These are phyloP conservation scores for Tinamus major DNA, from an alignment of 2,797 vertebrate species.

Conservation along the genomic window DNA sequence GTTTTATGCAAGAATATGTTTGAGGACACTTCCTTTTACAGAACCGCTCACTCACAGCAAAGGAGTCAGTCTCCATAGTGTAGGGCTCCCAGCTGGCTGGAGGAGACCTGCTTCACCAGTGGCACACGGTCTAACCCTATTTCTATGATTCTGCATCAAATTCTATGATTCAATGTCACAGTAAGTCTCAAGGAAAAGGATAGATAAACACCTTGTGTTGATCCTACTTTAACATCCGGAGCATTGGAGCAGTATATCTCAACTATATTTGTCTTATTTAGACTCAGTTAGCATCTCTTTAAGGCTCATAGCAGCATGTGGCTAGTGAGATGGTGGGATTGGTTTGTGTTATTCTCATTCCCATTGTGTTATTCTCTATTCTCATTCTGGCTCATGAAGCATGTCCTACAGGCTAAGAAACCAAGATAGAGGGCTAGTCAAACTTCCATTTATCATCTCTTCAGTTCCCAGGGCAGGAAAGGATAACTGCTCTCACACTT, in stretches of 20 bases:
- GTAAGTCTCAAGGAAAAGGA: background rate
- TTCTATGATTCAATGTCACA: background rate
- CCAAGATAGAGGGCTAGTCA: background rate
- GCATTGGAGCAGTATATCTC: background rate
- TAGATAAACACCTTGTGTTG: background rate
- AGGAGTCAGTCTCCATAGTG: background rate
- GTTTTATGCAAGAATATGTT: too few species aligned
- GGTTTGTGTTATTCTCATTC: background rate
- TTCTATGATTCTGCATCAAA: background rate
- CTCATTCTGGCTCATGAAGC: too few species aligned
- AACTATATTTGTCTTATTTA: background rate
- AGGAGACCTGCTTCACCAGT: background rate
- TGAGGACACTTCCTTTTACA: accelerated
- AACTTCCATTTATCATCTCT: background rate
- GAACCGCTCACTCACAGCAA: background rate
- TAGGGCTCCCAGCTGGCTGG: background rate
- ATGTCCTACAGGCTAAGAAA: background rate
- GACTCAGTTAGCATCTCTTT: background rate
- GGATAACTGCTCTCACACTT: background rate
- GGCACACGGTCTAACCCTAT: background rate
- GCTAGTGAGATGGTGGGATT: background rate
- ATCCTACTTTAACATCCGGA: background rate
- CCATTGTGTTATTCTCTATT: too few species aligned
- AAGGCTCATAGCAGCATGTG: background rate
- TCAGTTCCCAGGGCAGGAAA: background rate